Conservation (phyloP, 2,797 vertebrate genomes). For the Pelochelys cantorii region DNA sequence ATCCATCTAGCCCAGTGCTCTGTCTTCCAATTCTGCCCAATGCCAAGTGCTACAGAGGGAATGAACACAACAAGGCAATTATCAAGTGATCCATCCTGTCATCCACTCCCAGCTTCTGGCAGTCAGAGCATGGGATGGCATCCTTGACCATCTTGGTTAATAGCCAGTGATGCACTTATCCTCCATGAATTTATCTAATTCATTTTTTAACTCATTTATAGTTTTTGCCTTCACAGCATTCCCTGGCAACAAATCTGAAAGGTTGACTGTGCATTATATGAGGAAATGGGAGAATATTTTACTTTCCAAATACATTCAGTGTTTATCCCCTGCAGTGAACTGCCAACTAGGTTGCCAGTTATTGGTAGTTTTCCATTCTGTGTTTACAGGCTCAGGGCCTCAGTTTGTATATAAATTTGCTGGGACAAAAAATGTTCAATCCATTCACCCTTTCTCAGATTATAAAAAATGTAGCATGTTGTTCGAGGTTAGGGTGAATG, state of each 20-base stretch:
- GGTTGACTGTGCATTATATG: not conserved
- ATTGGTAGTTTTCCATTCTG: not conserved
- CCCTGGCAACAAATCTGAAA: not conserved
- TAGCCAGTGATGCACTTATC: not conserved
- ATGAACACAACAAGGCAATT: not conserved
- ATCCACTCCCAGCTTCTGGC: not conserved
- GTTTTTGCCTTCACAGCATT: not conserved
- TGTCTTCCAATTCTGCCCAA: not conserved
- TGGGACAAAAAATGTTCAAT: not conserved
- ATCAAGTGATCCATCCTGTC: not conserved
- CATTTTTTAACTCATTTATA: not conserved
- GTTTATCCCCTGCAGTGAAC: slow-evolving; percentile 17
- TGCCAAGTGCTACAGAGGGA: not conserved
- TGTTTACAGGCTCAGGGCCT: no score
- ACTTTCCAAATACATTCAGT: slow-evolving; percentile 13
- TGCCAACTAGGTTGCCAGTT: slow-evolving; percentile 50
- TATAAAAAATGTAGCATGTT: not conserved
- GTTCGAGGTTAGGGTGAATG: not conserved
- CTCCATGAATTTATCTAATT: not conserved
- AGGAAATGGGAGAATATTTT: slow-evolving; percentile 11
- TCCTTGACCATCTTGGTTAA: not conserved
- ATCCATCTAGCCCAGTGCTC: not conserved
- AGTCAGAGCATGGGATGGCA: not conserved
- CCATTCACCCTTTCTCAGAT: not conserved
- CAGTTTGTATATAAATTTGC: not conserved